phyloP scores from a whole-genome alignment of 2,797 vertebrate genomes.

The Stomatorhinus walkeri region DNA sequence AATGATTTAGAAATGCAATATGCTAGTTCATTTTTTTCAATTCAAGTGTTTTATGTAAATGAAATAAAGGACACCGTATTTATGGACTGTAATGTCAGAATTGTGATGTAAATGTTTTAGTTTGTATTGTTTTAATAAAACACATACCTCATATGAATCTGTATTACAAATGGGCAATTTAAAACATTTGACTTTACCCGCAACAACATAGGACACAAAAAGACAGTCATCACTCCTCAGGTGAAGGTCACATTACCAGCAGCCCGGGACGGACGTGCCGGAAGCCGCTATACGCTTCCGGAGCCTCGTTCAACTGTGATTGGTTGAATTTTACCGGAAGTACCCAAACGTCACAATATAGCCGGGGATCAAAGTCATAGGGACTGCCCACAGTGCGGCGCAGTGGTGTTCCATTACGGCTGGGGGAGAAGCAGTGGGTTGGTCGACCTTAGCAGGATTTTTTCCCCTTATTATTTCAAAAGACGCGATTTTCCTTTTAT shows the following conservation, averaged over 20 bases:
- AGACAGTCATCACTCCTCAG: no score
- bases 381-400: not conserved
- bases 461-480: not conserved
- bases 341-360: not conserved
- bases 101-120: not conserved
- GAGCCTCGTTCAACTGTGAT: not conserved
- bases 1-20: not conserved
- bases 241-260: constrained; percentile 37
- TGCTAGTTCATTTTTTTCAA: not conserved
- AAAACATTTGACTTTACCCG: not conserved
- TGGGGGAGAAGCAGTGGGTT: not conserved
- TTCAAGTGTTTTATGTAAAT: not conserved
- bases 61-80: not conserved
- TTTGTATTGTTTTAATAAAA: not conserved
- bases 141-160: not conserved
- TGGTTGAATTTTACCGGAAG: constrained; percentile 37
- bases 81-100: not conserved
- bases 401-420: not conserved
- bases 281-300: constrained; percentile 31
- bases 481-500: constrained; percentile 21
- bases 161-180: not conserved
- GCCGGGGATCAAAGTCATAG: not conserved
- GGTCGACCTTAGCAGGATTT: constrained; percentile 9
- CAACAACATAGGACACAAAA: not conserved
- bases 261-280: constrained; percentile 42